Conservation (phyloP, 1,140 invertebrate genomes). For the Proctacanthus coquilletti region DNA sequence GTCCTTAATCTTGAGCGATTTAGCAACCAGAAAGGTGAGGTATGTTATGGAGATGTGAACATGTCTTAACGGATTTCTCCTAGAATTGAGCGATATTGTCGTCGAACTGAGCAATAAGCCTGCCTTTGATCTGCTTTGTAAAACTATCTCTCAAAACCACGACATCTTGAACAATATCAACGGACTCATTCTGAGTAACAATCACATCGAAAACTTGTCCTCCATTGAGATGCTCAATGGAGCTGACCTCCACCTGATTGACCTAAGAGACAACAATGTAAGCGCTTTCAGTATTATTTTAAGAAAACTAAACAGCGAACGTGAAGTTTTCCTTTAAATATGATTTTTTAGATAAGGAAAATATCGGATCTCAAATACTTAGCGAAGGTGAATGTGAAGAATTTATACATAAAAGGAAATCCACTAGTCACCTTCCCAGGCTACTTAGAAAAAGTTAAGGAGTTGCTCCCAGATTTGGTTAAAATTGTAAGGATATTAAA, state of each 20-base stretch:
- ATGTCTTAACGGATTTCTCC: slow-evolving; percentile 6
- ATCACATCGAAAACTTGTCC: slow-evolving; percentile 5
- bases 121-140: slow-evolving; percentile 7
- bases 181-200: slow-evolving; percentile 7
- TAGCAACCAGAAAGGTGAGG: too few species aligned
- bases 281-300: neutral
- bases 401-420: too few species aligned
- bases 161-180: slow-evolving; percentile 6
- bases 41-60: slow-evolving; percentile 7
- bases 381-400: too few species aligned
- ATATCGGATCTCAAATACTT: too few species aligned
- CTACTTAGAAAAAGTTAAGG: too few species aligned
- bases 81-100: slow-evolving; percentile 4
- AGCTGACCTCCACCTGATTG: slow-evolving; percentile 4
- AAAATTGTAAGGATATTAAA: too few species aligned
- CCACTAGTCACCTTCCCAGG: too few species aligned
- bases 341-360: too few species aligned
- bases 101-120: slow-evolving; percentile 7
- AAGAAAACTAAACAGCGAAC: neutral
- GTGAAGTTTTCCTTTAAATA: too few species aligned
- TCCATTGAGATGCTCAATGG: slow-evolving; percentile 5
- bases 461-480: too few species aligned
- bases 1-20: neutral
- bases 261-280: slow-evolving; percentile 9
- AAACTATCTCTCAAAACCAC: slow-evolving; percentile 9